These are phyloP conservation scores for Amphiprion clarkii DNA, from an alignment of 2,797 vertebrate genomes.

Conservation along the genomic window DNA sequence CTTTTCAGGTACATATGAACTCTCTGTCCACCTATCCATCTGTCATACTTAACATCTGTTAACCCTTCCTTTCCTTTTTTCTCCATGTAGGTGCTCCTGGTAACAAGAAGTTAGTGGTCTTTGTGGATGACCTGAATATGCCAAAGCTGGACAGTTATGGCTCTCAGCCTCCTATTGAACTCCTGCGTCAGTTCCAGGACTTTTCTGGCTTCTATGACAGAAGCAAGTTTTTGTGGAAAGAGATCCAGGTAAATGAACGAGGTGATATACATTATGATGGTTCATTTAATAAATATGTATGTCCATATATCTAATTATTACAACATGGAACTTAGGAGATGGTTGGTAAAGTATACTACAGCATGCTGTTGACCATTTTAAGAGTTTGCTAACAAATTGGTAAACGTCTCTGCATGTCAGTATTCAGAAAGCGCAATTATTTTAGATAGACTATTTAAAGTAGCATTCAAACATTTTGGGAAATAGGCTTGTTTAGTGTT, in stretches of 20 bases:
- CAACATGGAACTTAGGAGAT: neutral
- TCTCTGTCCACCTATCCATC: neutral
- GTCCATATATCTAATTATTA: too few relatives aligned
- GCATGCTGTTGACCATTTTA: neutral
- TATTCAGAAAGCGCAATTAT: too few relatives aligned
- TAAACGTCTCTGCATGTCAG: too few relatives aligned
- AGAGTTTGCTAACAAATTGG: neutral
- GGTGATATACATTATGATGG: neutral
- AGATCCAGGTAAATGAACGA: slow-evolving; percentile 84
- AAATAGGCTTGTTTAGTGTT: neutral
- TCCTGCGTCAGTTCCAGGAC: slow-evolving; percentile 91
- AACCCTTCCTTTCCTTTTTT: neutral
- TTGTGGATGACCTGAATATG: slow-evolving; percentile 93
- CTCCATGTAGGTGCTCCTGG: slow-evolving; percentile 82
- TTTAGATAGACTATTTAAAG: neutral
- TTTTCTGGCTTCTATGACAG: slow-evolving; percentile 91
- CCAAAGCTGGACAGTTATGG: slow-evolving; percentile 89
- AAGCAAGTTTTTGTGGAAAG: slow-evolving; percentile 89
- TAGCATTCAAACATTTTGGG: neutral
- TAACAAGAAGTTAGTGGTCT: slow-evolving; percentile 88
- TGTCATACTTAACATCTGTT: neutral
- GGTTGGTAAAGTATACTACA: neutral
- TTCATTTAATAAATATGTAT: neutral
- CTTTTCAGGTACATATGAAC: neutral
- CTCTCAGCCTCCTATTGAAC: slow-evolving; percentile 90